phyloP scores from a whole-genome alignment of 2,113 vertebrate species.

The Delphinus delphis region DNA sequence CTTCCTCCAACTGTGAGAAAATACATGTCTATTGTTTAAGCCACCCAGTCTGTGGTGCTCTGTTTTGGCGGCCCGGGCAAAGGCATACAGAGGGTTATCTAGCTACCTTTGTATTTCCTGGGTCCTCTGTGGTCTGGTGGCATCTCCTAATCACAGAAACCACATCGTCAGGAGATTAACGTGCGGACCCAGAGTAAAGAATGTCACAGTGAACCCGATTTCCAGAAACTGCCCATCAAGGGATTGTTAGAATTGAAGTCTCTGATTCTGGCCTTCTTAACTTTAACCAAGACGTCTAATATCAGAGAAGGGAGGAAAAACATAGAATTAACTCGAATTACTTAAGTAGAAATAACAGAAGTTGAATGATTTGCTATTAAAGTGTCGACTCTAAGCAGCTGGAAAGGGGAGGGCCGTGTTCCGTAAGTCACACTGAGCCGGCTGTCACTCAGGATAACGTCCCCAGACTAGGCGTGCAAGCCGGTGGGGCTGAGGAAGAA shows the following conservation, averaged over 20 bases:
- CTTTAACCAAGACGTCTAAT: not conserved
- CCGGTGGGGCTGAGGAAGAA: not conserved
- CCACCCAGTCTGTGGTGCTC: not conserved
- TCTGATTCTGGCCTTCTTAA: not conserved
- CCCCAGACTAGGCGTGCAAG: not conserved
- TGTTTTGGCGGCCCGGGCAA: not conserved
- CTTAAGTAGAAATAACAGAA: not conserved
- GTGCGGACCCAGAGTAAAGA: not conserved
- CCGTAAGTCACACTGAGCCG: too few relatives aligned
- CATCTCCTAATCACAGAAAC: not conserved
- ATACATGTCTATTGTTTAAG: not conserved
- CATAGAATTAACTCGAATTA: not conserved
- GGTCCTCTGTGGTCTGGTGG: not conserved
- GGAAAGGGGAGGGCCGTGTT: too few relatives aligned
- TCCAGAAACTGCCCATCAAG: not conserved
- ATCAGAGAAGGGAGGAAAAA: not conserved
- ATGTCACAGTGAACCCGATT: not conserved
- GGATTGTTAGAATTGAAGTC: not conserved
- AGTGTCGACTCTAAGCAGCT: not conserved
- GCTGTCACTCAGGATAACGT: not conserved
- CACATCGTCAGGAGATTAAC: not conserved
- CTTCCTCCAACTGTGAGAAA: not conserved
- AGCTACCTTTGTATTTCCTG: not conserved
- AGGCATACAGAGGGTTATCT: not conserved
- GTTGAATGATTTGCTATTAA: not conserved